Evolutionary conservation across 2,888 invertebrate genomes (phyloP), one percentile per base, ranked within the genome.

Genomic region (Penaeus monodon): DNA sequence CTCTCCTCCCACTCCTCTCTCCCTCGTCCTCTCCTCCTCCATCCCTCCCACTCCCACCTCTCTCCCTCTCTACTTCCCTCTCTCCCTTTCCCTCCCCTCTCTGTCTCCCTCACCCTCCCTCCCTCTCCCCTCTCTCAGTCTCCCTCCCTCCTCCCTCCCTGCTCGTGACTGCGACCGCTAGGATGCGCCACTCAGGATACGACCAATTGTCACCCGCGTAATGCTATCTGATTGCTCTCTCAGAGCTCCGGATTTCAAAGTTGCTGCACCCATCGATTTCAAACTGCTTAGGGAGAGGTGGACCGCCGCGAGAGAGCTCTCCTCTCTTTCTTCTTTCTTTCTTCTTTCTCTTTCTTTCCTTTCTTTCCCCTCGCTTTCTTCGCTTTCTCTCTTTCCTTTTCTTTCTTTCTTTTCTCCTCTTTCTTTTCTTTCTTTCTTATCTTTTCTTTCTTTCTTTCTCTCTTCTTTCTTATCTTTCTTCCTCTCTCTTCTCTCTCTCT

Each of bases 201-300:
- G 79, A 79, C 79, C 85, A 85, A 79, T 85, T 85, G 79, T 84
- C 84, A 64, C 85, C 79, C 17, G 79, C 29, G 79, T 85, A 85
- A 85, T 79, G 79, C 70, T 85, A 85, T 85, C 85, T 85, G 85
- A 85, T 85, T 68, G 73, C 70, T 49, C 78, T 70, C 78, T 63
- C 85, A 33, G 49, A 33, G 63, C 73, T 4, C 85, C 73, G 57
- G 79, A 79, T 70, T 79, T 79, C 70, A 79, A 85, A 85, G 79
- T 85, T 85, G 79, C 79, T 85, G 68, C 57, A 70, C 66, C 68
- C 68, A 85, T 85, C 85, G 85, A 85, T 85, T 79, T 29, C 29
- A 66, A 79, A 85, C 79, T 85, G 68, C 79, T 85, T 85, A 83
- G 64, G 33, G 83, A 73, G 76, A 76, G 66, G 77, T 17, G 76